These are phyloP conservation scores for Caerostris darwini DNA, from an alignment of 1,140 invertebrate genomes.

Conservation along the genomic window DNA sequence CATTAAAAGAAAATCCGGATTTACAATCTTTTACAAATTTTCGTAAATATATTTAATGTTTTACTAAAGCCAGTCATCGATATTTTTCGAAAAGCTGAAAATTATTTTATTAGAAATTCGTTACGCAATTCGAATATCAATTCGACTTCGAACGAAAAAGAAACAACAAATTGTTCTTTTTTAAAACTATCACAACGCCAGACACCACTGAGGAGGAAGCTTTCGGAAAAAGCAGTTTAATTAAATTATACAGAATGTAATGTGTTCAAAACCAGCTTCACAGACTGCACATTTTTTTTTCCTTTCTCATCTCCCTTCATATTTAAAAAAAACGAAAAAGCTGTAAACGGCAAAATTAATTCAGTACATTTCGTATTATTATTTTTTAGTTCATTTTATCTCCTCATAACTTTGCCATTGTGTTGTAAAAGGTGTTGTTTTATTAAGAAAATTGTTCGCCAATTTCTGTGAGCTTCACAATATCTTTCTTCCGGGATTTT, in stretches of 20 bases:
- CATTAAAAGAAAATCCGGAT: too few relatives aligned
- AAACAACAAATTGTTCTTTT: neutral
- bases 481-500: neutral
- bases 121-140: too few relatives aligned
- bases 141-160: neutral
- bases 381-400: too few relatives aligned
- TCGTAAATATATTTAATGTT: too few relatives aligned
- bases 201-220: neutral
- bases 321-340: neutral
- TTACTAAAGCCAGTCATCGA: too few relatives aligned
- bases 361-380: conserved; percentile 1
- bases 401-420: conserved; percentile 16
- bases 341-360: conserved; percentile 28
- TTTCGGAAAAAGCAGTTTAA: neutral
- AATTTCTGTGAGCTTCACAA: neutral
- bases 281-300: neutral
- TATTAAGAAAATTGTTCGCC: conserved; percentile 9
- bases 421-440: conserved; percentile 12
- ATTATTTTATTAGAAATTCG: too few relatives aligned
- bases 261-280: neutral
- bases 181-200: conserved; percentile 3
- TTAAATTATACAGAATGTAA: conserved; percentile 13
- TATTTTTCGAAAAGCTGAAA: too few relatives aligned
- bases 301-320: neutral
- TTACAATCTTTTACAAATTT: too few relatives aligned